Percentiles rank a stretch among this genome's conserved stretches.
Evolutionary conservation across 2,797 vertebrate genomes (phyloP).

Genomic region (Phrynocephalus forsythii): DNA sequence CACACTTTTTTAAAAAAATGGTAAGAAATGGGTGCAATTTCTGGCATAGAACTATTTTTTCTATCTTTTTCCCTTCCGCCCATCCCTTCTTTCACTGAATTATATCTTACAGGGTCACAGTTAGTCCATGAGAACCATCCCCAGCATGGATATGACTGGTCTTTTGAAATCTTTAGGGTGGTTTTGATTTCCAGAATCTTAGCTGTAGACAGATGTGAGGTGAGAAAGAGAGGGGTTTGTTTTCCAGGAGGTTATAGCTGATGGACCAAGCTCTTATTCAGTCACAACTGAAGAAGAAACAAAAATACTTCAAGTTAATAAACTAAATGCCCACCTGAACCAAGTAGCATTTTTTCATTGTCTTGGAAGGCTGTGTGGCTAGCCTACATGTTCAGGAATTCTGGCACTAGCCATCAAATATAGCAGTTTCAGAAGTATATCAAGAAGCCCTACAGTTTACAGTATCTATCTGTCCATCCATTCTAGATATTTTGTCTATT

Average conservation of each 20-base stretch:
- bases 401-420: background rate
- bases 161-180: background rate
- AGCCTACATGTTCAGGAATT: no score
- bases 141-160: background rate
- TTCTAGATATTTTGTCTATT: no score
- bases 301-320: background rate
- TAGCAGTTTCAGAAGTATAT: background rate
- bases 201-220: no score
- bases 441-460: background rate
- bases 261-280: background rate
- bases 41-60: background rate
- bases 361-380: background rate
- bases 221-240: no score
- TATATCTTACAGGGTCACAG: background rate
- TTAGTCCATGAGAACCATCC: background rate
- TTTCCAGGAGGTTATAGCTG: background rate
- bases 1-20: background rate
- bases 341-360: background rate
- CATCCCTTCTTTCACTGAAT: background rate
- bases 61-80: background rate
- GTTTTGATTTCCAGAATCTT: background rate
- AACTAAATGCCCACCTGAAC: background rate
- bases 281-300: background rate
- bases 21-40: background rate
- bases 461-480: no score